Evolutionary conservation across 2,797 vertebrate genomes (phyloP).

Genomic region (Babyrousa celebensis): DNA sequence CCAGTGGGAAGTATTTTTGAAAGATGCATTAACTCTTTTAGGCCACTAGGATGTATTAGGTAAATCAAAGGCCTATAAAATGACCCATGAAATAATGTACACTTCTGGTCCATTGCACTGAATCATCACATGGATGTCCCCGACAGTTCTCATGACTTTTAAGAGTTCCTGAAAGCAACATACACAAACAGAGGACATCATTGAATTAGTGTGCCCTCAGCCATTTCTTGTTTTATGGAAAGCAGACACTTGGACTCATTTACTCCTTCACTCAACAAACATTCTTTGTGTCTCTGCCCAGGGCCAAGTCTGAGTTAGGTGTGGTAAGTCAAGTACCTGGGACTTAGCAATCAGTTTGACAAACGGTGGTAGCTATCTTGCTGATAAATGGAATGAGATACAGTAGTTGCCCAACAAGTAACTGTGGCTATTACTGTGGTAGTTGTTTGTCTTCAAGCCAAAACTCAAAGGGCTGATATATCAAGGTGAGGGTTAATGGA

Average conservation of each 20-base stretch:
- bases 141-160: neutral
- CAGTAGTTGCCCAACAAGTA: neutral
- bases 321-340: neutral
- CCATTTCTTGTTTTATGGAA: conserved; percentile 9
- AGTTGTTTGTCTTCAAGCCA: conserved; percentile 40
- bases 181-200: conserved; percentile 29
- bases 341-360: neutral
- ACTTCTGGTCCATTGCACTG: neutral
- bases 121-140: neutral
- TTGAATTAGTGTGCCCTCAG: neutral
- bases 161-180: conserved; percentile 44
- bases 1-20: neutral
- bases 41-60: neutral
- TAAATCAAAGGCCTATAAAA: conserved; percentile 50
- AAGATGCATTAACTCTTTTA: neutral
- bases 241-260: neutral
- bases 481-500: neutral
- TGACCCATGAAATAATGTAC: neutral
- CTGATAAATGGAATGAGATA: conserved; percentile 58
- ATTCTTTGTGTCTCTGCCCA: conserved; percentile 9
- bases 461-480: neutral
- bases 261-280: neutral
- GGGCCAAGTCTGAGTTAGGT: neutral
- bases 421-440: neutral
- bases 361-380: conserved; percentile 61